Percentiles rank a stretch among this genome's conserved stretches.
phyloP scores from a whole-genome alignment of 1,140 invertebrate species.

The Sycobia sp. region DNA sequence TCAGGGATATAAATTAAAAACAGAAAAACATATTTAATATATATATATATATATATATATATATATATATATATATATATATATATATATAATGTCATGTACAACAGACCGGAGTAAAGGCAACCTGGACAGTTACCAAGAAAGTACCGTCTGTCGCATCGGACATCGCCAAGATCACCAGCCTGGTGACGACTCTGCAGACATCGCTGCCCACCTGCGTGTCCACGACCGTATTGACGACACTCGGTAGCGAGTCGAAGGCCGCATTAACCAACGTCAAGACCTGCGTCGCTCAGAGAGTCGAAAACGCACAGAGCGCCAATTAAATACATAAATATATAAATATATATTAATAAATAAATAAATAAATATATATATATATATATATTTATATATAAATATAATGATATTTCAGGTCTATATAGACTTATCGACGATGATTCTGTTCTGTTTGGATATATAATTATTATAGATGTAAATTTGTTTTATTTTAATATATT shows the following conservation, averaged over 20 bases:
- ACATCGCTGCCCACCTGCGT: conserved; percentile 29
- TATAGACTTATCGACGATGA: too few relatives aligned
- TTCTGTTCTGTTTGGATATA: too few relatives aligned
- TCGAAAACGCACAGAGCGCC: conserved; percentile 19
- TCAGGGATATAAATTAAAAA: not conserved
- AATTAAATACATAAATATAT: too few relatives aligned
- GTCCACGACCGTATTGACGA: conserved; percentile 6
- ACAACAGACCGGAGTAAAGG: conserved; percentile 34
- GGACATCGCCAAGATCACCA: conserved; percentile 15
- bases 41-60: not conserved
- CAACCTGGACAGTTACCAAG: conserved; percentile 31
- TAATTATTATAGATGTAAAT: too few relatives aligned
- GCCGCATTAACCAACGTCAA: conserved; percentile 31
- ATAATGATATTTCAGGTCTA: too few relatives aligned
- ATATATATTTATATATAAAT: too few relatives aligned
- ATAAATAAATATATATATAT: too few relatives aligned
- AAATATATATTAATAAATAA: too few relatives aligned
- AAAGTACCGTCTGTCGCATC: conserved; percentile 23
- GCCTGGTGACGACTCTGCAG: conserved; percentile 12
- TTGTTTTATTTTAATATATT: too few relatives aligned
- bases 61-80: not conserved
- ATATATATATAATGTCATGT: not conserved
- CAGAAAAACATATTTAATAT: not conserved
- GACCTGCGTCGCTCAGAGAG: conserved; percentile 37
- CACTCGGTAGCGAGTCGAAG: conserved; percentile 4